Evolutionary conservation across 2,888 invertebrate genomes (phyloP), one percentile per base, ranked within the genome.

Genomic region (Agrenia bidenticulata): DNA sequence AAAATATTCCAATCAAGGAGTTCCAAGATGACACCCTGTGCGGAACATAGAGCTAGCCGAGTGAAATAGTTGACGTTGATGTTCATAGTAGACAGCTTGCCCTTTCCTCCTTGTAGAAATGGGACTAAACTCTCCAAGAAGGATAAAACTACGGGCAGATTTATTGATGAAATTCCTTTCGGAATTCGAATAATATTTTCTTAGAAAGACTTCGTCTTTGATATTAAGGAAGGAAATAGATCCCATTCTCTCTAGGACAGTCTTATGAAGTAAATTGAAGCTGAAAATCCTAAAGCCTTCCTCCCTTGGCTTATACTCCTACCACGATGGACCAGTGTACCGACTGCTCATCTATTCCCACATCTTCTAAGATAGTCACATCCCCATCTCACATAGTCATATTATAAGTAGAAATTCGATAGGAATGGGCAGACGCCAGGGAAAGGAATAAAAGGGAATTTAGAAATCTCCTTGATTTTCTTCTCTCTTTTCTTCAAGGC

Each of bases 121-220:
- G 11, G 32, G 32, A 32, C 32, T 11, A 32, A 32, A 32, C 32
- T 32, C 4, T 32, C 32, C 32, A 32, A 45, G 58, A 32, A 32
- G 4, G 32, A 32, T 32, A 32, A 32, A 32, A 32, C 32, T 32
- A 73, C 70, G 72, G 72, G 75, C 75, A 75, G 75, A 75, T 75
- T 75, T 75, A 75, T 75, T 75, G 75, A 75, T 75, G 74, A 75
- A 75, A 75, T 75, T 75, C 75, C 74, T 73, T 72, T 75, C 62
- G 74, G 75, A 75, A 75, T 75, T 74, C 75, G 74, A 75, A 75
- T 75, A 75, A 74, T 75, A 75, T 74, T 75, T 73, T 75, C 66
- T 68, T 60, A 73, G 73, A 69, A 64, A 66, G 61, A 67, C 32
- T 32, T 11, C 32, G 32, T 32, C 32, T 32, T 32, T 32, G 32